Conservation (phyloP, 2,888 invertebrate species). For the Doris montereyensis region DNA sequence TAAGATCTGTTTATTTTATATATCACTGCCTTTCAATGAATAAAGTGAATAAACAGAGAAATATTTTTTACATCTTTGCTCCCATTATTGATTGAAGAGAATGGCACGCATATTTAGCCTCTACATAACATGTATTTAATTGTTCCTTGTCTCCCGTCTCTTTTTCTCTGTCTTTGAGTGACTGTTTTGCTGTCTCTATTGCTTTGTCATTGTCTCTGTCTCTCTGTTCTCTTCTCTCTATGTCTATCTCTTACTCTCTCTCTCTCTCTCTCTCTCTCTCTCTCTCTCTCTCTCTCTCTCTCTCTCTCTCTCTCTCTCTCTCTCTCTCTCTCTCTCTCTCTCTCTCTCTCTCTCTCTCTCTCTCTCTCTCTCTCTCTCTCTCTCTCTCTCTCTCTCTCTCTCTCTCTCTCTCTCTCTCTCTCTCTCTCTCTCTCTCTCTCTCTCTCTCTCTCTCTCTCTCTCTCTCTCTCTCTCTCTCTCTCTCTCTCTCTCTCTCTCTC, state of each 20-base stretch:
- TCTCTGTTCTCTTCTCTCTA: too few relatives aligned
- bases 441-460: conserved; percentile 4
- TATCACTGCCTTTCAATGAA: neutral
- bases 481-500: neutral
- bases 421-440: neutral
- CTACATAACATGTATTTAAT: too few relatives aligned
- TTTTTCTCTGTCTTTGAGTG: neutral
- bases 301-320: neutral
- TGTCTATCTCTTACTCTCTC: neutral
- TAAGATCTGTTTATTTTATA: neutral
- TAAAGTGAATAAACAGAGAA: neutral
- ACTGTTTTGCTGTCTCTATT: neutral
- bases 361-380: too few relatives aligned
- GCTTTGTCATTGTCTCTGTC: neutral
- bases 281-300: neutral
- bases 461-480: neutral
- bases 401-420: too few relatives aligned
- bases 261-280: neutral
- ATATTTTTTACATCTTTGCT: neutral
- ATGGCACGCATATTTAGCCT: too few relatives aligned
- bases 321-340: neutral
- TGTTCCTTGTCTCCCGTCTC: neutral
- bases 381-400: too few relatives aligned
- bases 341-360: too few relatives aligned
- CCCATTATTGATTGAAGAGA: neutral